Evolutionary conservation across 2,888 invertebrate genomes (phyloP), one percentile per base, ranked within the genome.

Genomic region (Yponomeuta sedellus): DNA sequence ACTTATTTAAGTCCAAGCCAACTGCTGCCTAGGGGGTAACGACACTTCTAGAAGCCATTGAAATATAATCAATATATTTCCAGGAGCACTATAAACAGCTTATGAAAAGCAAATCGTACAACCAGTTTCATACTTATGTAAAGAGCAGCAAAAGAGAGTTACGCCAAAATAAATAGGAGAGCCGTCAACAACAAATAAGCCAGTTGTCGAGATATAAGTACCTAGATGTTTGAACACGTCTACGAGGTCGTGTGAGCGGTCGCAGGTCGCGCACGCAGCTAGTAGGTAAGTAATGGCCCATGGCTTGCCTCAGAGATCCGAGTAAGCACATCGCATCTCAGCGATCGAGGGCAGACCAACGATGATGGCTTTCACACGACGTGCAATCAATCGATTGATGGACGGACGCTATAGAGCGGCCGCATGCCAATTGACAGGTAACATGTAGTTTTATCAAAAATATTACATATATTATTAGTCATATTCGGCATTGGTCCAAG

Each of bases 371-470:
- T 73, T 74, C 73, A 68, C 74, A 71, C 70, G 68, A 63, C 66
- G 66, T 64, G 67, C 61, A 66, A 69, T 52, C 61, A 66, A 69
- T 52, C 70, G 75, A 72, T 80, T 81, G 77, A 82, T 80, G 73
- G 74, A 73, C 71, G 72, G 72, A 73, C 76, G 76, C 73, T 75
- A 72, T 72, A 8, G 1, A 8, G 34, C 34, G 34, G 34, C 34
- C 34, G 34, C 34, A 34, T 34, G 68, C 69, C 75, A 74, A 78
- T 78, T 77, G 79, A 80, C 75, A 75, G 74, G 11, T 73, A 77
- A 82, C 77, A 73, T 77, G 81, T 80, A 73, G 77, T 75, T 74
- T 76, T 75, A 82, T 81, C 77, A 79, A 80, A 81, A 12, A 57
- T 52, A 10, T 61, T 25, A 34, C 8, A 8, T 8, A 34, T 8